Percentiles rank a stretch among this genome's conserved stretches.
These are phyloP conservation scores for Acipenser ruthenus DNA, from an alignment of 2,797 vertebrate species.

Conservation along the genomic window DNA sequence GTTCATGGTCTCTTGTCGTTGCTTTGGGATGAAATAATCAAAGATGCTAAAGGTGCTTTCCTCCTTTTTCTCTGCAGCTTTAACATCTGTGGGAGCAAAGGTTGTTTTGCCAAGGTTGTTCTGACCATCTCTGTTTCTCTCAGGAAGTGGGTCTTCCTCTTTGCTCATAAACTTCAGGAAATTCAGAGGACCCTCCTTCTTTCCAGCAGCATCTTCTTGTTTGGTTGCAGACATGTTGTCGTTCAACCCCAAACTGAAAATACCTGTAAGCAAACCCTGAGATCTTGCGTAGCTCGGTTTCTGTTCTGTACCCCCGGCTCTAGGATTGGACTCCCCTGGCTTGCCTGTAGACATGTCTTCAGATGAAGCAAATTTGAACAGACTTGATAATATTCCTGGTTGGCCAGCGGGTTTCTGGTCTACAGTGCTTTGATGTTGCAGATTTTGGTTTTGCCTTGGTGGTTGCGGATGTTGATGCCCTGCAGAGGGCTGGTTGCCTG, in stretches of 20 bases:
- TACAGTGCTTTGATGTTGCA: too few relatives aligned
- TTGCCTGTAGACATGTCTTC: constrained; percentile 47
- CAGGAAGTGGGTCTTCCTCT: constrained; percentile 24
- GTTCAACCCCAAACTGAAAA: constrained; percentile 27
- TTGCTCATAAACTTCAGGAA: constrained; percentile 39
- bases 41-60: constrained; percentile 31
- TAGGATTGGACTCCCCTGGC: constrained; percentile 25
- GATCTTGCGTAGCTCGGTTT: constrained; percentile 16
- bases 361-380: constrained; percentile 52
- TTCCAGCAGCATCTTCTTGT: constrained; percentile 26
- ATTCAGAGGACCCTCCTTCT: constrained; percentile 22
- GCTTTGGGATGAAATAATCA: constrained; percentile 40
- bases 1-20: constrained; percentile 16
- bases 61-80: constrained; percentile 41
- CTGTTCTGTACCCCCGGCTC: constrained; percentile 20
- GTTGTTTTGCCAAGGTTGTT: too few relatives aligned
- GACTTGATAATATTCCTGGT: too few relatives aligned
- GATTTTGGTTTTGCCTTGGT: too few relatives aligned
- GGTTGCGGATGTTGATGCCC: too few relatives aligned
- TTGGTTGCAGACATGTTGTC: constrained; percentile 24
- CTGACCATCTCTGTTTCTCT: neutral
- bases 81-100: constrained; percentile 12
- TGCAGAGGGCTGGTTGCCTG: too few relatives aligned
- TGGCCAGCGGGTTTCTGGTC: too few relatives aligned
- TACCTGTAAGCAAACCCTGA: constrained; percentile 19